phyloP scores from a whole-genome alignment of 2,797 vertebrate species.

The Pagetopsis macropterus region DNA sequence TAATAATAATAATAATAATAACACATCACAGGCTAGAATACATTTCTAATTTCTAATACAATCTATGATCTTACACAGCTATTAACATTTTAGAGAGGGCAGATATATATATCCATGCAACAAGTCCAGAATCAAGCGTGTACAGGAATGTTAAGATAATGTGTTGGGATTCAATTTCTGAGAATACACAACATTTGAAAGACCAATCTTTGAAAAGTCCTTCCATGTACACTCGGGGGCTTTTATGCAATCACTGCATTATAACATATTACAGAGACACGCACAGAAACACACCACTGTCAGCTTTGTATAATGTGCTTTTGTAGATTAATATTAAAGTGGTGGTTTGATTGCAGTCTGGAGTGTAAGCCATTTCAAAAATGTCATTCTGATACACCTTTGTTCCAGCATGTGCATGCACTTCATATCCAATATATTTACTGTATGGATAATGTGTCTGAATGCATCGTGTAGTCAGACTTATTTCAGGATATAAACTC shows the following conservation, averaged over 20 bases:
- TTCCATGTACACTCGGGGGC: not conserved
- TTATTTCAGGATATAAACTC: not conserved
- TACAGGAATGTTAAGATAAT: slow-evolving; percentile 32
- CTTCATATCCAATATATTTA: not conserved
- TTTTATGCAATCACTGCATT: slow-evolving; percentile 17
- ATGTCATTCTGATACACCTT: not conserved
- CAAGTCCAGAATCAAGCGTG: slow-evolving; percentile 54
- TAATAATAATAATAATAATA: slow-evolving; percentile 30
- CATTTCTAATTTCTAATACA: slow-evolving; percentile 32
- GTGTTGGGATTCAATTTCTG: not conserved
- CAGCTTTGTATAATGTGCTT: not conserved
- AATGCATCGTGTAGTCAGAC: not conserved
- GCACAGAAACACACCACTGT: not conserved
- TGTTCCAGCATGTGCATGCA: slow-evolving; percentile 8
- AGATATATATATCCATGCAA: slow-evolving; percentile 63
- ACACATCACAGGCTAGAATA: slow-evolving; percentile 25
- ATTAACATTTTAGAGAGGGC: slow-evolving; percentile 32
- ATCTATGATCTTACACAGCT: slow-evolving; percentile 36
- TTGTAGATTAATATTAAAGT: not conserved
- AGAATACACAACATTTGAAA: slow-evolving; percentile 10
- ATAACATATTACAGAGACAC: slow-evolving; percentile 1
- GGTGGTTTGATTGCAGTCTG: not conserved
- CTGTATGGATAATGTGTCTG: not conserved
- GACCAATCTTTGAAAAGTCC: not conserved
- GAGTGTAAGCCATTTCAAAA: not conserved